Base-by-base conservation (phyloP, 2,797 vertebrate species). In the Macroramphosus scolopax region DNA sequence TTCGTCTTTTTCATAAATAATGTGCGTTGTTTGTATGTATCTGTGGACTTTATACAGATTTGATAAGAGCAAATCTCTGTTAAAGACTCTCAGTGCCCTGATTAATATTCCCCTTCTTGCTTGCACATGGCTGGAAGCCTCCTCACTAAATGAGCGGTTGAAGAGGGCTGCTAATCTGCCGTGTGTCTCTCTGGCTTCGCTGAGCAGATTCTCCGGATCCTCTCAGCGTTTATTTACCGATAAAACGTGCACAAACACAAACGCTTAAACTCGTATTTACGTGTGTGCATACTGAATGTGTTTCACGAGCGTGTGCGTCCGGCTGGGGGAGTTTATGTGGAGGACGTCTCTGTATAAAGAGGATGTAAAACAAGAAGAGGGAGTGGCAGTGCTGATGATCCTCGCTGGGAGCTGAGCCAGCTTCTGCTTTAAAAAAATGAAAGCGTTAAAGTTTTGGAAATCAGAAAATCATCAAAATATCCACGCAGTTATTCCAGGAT, bases 21-120 rank as follows among this genome's bases (percentile, higher is more conserved):
- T 84, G 74, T 77, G 61, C 73, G 82, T 83, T 79, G 63, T 84
- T 77, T 75, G 36, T 58, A 54, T 51, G 24, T 57, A 56, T 84
- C 67, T 36, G 57, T 41, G 33, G 72, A 49, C 63, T 83, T 56
- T 68, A n/a, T 77, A 60, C 60, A 44, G 34, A 26, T 55, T 55
- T 78, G 68, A 67, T 82, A 60, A 57, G 69, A 75, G 59, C 25
- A 55, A 48, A 45, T 78, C 75, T 55, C 60, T 52, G 45, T 70
- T 64, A 36, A 54, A 64, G 46, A 26, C 44, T 63, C 57, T 70
- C 70, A 65, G 47, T 56, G 56, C 16, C 25, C 29, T 66, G 64
- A 77, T 89, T 75, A 81, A 80, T 75, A 81, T 87, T 86, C 70
- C 31, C 55, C 43, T 42, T 80, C 51, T 71, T 56, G 76, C 54